Percentiles rank a stretch among this genome's conserved stretches.
phyloP scores from a whole-genome alignment of 1,140 invertebrate species.

The Hypsibius dujardini region DNA sequence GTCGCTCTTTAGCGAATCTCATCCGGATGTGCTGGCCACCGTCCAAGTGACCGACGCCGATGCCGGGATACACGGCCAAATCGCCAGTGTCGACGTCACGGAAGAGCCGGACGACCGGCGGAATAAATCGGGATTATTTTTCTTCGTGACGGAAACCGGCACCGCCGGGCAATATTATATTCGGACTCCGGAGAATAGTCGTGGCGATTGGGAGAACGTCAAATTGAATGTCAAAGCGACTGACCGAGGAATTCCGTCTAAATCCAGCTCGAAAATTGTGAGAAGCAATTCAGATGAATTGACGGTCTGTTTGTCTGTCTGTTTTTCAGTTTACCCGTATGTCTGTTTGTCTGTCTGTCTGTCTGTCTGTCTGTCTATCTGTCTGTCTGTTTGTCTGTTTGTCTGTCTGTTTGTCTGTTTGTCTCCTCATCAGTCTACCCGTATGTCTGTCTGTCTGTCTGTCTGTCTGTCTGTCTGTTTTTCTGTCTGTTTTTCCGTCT shows the following conservation, averaged over 20 bases:
- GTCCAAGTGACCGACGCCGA: conserved; percentile 65
- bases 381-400: too few relatives aligned
- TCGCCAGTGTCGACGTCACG: conserved; percentile 62
- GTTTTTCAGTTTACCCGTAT: too few relatives aligned
- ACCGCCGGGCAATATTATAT: background rate
- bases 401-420: too few relatives aligned
- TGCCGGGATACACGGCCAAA: conserved; percentile 49
- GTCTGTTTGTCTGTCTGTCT: too few relatives aligned
- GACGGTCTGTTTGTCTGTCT: too few relatives aligned
- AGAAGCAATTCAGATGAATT: too few relatives aligned
- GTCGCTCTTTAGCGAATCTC: conserved; percentile 33
- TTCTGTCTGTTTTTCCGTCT: too few relatives aligned
- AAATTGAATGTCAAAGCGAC: conserved; percentile 65
- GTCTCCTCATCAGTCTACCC: too few relatives aligned
- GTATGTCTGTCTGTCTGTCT: too few relatives aligned
- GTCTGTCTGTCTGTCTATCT: too few relatives aligned
- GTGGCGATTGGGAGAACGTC: conserved; percentile 26
- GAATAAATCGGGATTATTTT: background rate
- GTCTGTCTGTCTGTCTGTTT: too few relatives aligned
- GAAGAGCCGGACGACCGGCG: conserved; percentile 38
- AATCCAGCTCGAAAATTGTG: conserved; percentile 29
- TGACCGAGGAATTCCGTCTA: conserved; percentile 59
- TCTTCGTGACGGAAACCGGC: background rate
- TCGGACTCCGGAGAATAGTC: background rate
- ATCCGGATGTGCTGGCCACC: conserved; percentile 71